Percentiles rank a stretch among this genome's conserved stretches.
Conservation (phyloP, 2,888 invertebrate species). For the Galerucella calmariensis region DNA sequence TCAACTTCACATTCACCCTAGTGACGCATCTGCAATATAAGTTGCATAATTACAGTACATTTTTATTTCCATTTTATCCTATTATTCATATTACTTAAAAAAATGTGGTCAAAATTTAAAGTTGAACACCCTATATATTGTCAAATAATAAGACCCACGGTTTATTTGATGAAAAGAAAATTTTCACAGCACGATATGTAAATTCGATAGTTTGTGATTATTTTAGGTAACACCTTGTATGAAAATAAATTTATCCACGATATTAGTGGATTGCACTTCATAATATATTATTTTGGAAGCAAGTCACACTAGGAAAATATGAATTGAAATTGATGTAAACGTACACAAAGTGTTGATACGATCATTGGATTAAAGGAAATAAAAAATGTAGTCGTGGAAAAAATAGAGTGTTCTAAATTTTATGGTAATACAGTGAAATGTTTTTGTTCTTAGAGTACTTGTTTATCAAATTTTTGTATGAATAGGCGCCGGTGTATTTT, state of each 20-base stretch:
- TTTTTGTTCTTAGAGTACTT: not conserved
- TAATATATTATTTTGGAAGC: not conserved
- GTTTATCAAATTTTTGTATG: not conserved
- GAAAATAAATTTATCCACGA: not conserved
- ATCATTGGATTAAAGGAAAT: too few relatives aligned
- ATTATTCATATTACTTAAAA: too few relatives aligned
- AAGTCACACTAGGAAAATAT: not conserved
- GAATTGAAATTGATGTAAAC: too few relatives aligned
- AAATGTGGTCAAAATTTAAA: not conserved
- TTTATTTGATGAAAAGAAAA: conserved; percentile 26
- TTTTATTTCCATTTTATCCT: too few relatives aligned
- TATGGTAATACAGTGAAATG: not conserved
- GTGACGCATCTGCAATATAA: too few relatives aligned
- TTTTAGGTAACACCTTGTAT: conserved; percentile 1
- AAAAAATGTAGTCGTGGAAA: too few relatives aligned
- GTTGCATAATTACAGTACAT: too few relatives aligned
- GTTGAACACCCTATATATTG: not conserved
- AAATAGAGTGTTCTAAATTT: not conserved
- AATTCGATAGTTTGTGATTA: conserved; percentile 58
- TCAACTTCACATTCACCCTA: too few relatives aligned
- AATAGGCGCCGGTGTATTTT: too few relatives aligned
- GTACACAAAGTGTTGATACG: too few relatives aligned
- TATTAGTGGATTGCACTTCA: not conserved
- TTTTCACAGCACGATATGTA: conserved; percentile 64
- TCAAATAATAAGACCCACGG: conserved; percentile 10